These are phyloP conservation scores for Pithys albifrons DNA, from an alignment of 2,113 vertebrate species.

Conservation along the genomic window DNA sequence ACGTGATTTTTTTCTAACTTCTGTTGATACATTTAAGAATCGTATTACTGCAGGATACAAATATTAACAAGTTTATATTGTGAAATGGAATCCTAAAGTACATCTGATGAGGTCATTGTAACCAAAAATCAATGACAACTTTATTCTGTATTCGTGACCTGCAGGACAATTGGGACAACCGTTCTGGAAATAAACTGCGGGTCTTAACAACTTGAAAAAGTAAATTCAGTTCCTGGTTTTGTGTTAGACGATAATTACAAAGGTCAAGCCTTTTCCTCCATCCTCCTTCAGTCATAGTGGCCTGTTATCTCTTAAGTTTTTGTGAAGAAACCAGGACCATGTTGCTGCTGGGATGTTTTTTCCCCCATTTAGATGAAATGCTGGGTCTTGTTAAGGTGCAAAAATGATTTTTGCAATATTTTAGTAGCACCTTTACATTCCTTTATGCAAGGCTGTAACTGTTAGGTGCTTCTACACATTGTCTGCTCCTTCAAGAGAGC, in stretches of 20 bases:
- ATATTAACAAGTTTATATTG: slow-evolving; percentile 30
- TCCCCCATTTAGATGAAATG: not conserved
- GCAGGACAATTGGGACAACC: not conserved
- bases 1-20: not conserved
- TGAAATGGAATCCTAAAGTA: slow-evolving; percentile 34
- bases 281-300: not conserved
- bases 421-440: not conserved
- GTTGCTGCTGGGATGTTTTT: not conserved
- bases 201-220: not conserved
- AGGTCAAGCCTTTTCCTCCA: not conserved
- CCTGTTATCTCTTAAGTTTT: not conserved
- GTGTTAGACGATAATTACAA: no score
- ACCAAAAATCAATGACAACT: slow-evolving; percentile 27
- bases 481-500: not conserved
- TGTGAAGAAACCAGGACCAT: not conserved
- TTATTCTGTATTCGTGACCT: not conserved
- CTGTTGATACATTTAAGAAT: not conserved
- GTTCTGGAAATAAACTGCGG: not conserved
- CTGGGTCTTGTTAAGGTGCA: not conserved
- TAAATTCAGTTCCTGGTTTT: not conserved
- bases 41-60: not conserved
- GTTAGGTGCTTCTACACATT: not conserved
- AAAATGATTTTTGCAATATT: not conserved
- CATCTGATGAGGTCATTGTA: slow-evolving; percentile 16
- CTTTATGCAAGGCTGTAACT: not conserved